Conservation (phyloP, 2,113 vertebrate genomes). For the Passer domesticus region DNA sequence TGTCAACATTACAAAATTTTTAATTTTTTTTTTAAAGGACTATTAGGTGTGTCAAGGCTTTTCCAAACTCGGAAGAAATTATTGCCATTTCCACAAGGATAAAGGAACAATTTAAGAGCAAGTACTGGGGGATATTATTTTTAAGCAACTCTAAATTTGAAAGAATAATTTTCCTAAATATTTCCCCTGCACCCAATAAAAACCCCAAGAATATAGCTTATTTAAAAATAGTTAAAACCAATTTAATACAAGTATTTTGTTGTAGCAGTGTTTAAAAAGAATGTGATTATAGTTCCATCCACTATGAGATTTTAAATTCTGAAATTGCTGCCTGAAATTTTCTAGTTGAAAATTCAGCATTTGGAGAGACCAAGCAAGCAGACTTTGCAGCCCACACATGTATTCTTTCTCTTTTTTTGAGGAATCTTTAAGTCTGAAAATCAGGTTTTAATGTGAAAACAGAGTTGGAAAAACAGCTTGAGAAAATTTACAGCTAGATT, state of each 20-base stretch:
- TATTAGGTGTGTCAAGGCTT: neutral
- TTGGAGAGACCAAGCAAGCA: neutral
- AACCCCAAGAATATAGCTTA: neutral
- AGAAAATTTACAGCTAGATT: neutral
- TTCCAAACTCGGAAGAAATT: neutral
- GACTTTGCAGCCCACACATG: neutral
- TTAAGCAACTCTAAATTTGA: neutral
- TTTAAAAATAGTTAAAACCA: neutral
- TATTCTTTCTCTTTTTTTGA: neutral
- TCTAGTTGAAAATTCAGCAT: neutral
- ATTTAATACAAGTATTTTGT: neutral
- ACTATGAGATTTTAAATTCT: neutral
- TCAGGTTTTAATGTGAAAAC: neutral
- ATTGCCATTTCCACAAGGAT: neutral
- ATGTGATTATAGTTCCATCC: neutral
- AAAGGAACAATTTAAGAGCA: neutral
- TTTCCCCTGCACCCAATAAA: neutral
- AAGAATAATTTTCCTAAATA: neutral
- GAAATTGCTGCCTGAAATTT: neutral
- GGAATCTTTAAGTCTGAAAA: neutral
- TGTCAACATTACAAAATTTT: fast-evolving
- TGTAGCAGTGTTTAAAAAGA: neutral
- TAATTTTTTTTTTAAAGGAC: neutral
- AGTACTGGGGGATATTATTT: neutral
- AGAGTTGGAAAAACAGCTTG: neutral